Evolutionary conservation across 2,797 vertebrate species (phyloP), one percentile per base, ranked within the genome.

Genomic region (Pelochelys cantorii): DNA sequence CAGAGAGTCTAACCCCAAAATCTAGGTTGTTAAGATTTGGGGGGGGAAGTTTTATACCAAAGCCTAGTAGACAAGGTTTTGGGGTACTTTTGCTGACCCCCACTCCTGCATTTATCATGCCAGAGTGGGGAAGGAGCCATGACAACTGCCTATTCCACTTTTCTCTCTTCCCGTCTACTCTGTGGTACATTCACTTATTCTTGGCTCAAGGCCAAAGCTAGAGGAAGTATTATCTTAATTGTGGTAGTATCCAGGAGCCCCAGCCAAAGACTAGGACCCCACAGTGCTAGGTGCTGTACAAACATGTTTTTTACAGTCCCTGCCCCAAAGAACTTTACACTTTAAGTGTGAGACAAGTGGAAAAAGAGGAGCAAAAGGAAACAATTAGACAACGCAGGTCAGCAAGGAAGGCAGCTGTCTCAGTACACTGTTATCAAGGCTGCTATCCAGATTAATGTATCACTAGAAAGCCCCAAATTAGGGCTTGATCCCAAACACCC

Each of bases 361-460:
- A 5, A 23, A 83, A 11, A 10, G 2, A 86, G 75, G 29, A 11
- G 29, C 18, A 7, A n/a, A 22, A 29, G 20, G 7, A 74, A 53
- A 31, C 0, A 90, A 93, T 86, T 0, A 0, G 18, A 71, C 20
- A 37, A 37, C 8, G n/a, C 34, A 22, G 34, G 82, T 84, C 48
- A 85, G 37, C 79, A 29, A 18, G 29, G 1, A 12, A 84, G 52
- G 3, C 14, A 84, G 52, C n/a, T 84, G 57, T 78, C 23, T 78
- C 52, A 62, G 2, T 2, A 0, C 0, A 54, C 71, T 25, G 7
- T 48, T 83, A 2, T 11, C 86, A 0, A 0, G 4, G 68, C 81
- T 84, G 29, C 7, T 82, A 85, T 25, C 52, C 4, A 37, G 37
- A 37, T 82, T 11, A 48, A 5, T 4, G 25, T 81, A 89, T 14